Conservation (phyloP, 23 tunicate species). For the Phallusia fumigata region DNA sequence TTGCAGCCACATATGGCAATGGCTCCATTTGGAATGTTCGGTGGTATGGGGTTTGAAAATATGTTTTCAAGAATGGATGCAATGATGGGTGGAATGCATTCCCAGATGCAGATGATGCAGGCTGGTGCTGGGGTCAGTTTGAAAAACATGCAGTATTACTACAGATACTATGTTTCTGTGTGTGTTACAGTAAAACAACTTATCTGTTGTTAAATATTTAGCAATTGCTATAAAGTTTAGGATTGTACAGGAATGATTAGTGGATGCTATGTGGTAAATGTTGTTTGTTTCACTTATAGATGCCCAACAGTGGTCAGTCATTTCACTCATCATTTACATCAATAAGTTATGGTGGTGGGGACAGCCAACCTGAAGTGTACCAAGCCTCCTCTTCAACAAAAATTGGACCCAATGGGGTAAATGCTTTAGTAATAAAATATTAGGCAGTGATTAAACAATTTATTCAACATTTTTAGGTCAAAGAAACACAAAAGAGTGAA, state of each 20-base stretch:
- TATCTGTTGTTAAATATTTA: too few species aligned
- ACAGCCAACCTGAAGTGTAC: constrained; percentile 53
- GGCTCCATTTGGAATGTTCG: constrained; percentile 41
- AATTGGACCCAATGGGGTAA: constrained; percentile 88
- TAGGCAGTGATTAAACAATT: background rate
- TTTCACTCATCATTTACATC: constrained; percentile 68
- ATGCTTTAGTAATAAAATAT: background rate
- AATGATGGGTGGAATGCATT: constrained; percentile 40
- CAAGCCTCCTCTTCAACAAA: constrained; percentile 66
- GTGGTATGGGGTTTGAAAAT: constrained; percentile 27
- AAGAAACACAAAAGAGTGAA: constrained; percentile 76
- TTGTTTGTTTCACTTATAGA: background rate
- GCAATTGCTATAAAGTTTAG: too few species aligned
- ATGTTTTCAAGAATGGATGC: constrained; percentile 40
- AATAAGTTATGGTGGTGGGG: constrained; percentile 45
- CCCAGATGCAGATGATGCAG: constrained; percentile 25
- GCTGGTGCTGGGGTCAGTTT: background rate
- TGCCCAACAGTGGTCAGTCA: constrained; percentile 34
- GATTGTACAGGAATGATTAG: too few species aligned
- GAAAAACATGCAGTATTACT: too few species aligned
- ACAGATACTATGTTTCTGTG: too few species aligned
- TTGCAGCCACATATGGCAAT: constrained; percentile 39
- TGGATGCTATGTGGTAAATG: background rate
- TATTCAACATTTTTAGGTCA: constrained; percentile 34
- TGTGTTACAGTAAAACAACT: too few species aligned